Evolutionary conservation across 1,140 invertebrate genomes (phyloP), one percentile per base, ranked within the genome.

Genomic region (Acromyrmex echinatior): DNA sequence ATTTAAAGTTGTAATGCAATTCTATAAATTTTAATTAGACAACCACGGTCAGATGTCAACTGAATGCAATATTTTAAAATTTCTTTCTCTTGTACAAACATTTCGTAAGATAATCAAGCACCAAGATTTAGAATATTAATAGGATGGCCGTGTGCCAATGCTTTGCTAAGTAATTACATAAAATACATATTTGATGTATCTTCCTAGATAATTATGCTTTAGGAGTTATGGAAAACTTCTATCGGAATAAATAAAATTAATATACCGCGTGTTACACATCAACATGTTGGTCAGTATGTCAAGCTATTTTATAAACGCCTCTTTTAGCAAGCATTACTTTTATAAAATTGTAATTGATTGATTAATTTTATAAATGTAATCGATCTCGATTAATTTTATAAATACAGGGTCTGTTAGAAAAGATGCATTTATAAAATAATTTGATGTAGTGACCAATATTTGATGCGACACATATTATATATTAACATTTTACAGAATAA

Each of bases 111-210:
- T 21, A 3, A 18, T 62, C 35, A 21, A 1, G 3, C 5, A 45
- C 0, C 31, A 58, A n/a, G 18, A 31, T 18, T 58, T 6, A 62
- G 21, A 45, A 21, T 25, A 25, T 16, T 28, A 25, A 51, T 53
- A 58, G 28, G 3, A 58, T 76, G 9, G n/a, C 14, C 6, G n/a
- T 39, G n/a, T 25, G n/a, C 45, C 45, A 73, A n/a, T 73, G 16
- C 25, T 73, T 28, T 51, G 39, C 9, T 56, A 7, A 35, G 10
- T 77, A 77, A 65, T 78, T 78, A 49, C 12, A 78, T 49, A 5
- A 49, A 78, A 78, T 45, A 18, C 31, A 2, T 7, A 1, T 49
- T 1, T 10, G 4, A 65, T 45, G 28, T 21, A 28, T 49, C 6
- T 45, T 63, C 16, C 10, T n/a, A 63, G 35, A 3, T 35, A 49